Evolutionary conservation across 2,113 vertebrate genomes (phyloP).

Genomic region (Chloroceryle aenea): DNA sequence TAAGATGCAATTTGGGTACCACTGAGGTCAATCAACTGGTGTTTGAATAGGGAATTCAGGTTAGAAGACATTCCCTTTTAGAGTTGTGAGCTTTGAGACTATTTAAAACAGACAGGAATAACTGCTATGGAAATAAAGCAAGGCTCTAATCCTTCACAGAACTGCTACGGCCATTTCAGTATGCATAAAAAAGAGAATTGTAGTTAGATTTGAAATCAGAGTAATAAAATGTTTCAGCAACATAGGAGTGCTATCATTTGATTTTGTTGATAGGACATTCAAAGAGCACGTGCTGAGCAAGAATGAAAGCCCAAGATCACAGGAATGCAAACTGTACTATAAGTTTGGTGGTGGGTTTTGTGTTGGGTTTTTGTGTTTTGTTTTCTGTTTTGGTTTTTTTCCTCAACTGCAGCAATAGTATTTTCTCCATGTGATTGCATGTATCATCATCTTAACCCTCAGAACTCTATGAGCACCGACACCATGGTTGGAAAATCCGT

Average conservation of each 20-base stretch:
- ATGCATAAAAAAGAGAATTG: not conserved
- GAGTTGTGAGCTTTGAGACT: not conserved
- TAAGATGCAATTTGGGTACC: not conserved
- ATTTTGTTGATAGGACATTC: not conserved
- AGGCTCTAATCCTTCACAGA: not conserved
- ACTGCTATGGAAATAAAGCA: not conserved
- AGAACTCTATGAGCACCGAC: not conserved
- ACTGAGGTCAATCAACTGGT: not conserved
- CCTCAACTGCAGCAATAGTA: not conserved
- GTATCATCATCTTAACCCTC: not conserved
- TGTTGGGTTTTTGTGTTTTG: no score
- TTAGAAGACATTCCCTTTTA: not conserved
- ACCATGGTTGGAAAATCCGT: not conserved
- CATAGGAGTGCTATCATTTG: not conserved
- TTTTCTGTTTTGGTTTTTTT: not conserved
- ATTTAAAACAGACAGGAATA: not conserved
- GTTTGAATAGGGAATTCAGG: not conserved
- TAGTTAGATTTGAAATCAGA: not conserved
- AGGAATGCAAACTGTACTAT: not conserved
- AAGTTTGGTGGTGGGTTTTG: not conserved
- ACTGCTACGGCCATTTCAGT: not conserved
- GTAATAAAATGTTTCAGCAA: not conserved
- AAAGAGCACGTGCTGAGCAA: not conserved
- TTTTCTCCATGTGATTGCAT: not conserved
- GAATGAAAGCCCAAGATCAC: not conserved